These are phyloP conservation scores for Triplophysa yarkandensis DNA, from an alignment of 2,797 vertebrate genomes.

Conservation along the genomic window DNA sequence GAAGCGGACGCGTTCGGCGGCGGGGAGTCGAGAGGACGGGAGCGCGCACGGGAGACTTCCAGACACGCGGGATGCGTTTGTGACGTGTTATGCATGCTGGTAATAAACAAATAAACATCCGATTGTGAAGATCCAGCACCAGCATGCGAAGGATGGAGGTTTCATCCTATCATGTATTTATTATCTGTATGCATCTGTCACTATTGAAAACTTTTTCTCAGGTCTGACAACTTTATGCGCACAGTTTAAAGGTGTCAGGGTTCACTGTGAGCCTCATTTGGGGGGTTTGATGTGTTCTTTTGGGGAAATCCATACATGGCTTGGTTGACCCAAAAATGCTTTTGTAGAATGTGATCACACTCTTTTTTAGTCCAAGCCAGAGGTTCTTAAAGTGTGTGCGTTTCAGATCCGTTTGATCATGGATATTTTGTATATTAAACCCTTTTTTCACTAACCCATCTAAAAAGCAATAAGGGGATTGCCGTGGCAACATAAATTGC, in stretches of 20 bases:
- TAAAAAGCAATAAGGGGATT: constrained; percentile 88
- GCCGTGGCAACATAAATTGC: constrained; percentile 95
- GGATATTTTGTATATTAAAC: constrained; percentile 81
- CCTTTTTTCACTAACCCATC: constrained; percentile 90
- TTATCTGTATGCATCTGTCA: too few relatives aligned
- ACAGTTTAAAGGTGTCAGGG: constrained; percentile 10
- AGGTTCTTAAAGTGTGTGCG: constrained; percentile 71
- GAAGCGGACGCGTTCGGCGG: constrained; percentile 4
- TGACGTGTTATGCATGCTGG: not conserved
- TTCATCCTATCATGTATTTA: too few relatives aligned
- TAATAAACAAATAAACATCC: too few relatives aligned
- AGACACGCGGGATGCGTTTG: not conserved
- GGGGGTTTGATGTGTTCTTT: constrained; percentile 42
- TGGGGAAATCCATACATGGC: constrained; percentile 63
- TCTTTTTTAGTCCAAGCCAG: constrained; percentile 56
- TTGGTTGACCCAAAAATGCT: constrained; percentile 74
- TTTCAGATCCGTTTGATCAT: constrained; percentile 79
- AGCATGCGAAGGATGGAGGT: too few relatives aligned
- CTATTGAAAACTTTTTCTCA: constrained; percentile 34
- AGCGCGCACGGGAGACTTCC: constrained; percentile 19
- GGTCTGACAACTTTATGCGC: constrained; percentile 14
- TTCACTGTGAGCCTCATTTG: not conserved
- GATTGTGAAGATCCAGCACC: too few relatives aligned
- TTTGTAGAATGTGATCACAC: constrained; percentile 57
- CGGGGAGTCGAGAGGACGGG: not conserved